phyloP scores from a whole-genome alignment of 2,797 vertebrate genomes.

The Typhlichthys eigenmanni region DNA sequence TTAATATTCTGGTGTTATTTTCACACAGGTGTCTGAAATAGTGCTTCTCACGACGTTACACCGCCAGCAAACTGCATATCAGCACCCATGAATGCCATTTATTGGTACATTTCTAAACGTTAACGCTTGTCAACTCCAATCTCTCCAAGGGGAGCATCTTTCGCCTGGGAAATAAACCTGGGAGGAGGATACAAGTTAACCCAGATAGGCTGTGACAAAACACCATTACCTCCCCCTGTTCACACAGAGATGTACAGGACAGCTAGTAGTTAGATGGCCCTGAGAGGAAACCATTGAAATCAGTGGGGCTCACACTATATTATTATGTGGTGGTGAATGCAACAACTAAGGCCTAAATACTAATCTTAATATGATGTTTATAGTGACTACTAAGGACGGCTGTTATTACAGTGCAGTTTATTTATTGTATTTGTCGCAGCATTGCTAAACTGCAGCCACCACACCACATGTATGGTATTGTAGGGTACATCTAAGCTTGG shows the following conservation, averaged over 20 bases:
- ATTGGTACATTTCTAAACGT: slow-evolving; percentile 85
- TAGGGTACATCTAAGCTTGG: neutral
- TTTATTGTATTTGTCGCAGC: neutral
- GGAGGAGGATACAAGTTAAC: slow-evolving; percentile 72
- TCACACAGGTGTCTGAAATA: slow-evolving; percentile 35
- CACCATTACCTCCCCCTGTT: slow-evolving; percentile 74
- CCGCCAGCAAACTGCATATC: slow-evolving; percentile 70
- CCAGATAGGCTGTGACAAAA: slow-evolving; percentile 82
- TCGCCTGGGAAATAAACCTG: slow-evolving; percentile 67
- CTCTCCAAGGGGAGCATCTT: slow-evolving; percentile 76
- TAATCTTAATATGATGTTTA: slow-evolving; percentile 4
- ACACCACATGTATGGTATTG: too few relatives aligned
- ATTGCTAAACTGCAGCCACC: neutral
- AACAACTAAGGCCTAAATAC: slow-evolving; percentile 4
- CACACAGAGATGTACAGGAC: slow-evolving; percentile 64
- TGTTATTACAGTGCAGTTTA: neutral
- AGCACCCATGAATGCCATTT: slow-evolving; percentile 75
- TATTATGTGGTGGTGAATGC: too few relatives aligned
- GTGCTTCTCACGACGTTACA: slow-evolving; percentile 43
- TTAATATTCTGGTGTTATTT: slow-evolving; percentile 25
- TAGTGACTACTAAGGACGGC: neutral
- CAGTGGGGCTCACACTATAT: slow-evolving; percentile 31
- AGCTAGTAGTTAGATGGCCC: slow-evolving; percentile 62
- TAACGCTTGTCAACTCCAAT: slow-evolving; percentile 88
- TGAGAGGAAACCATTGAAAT: slow-evolving; percentile 58